Evolutionary conservation across 1,140 invertebrate genomes (phyloP).

Genomic region (Probaryconus sp.): DNA sequence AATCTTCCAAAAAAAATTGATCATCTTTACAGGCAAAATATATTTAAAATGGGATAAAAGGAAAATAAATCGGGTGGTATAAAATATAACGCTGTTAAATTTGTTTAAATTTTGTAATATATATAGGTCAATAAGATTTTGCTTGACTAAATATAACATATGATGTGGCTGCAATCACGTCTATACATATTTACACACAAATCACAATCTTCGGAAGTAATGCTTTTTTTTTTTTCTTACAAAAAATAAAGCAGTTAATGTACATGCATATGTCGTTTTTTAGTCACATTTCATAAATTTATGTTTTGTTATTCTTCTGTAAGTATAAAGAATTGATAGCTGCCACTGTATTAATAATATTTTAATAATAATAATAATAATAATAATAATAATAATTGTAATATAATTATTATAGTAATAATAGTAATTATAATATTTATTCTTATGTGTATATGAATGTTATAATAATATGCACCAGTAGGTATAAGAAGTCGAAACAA

Average conservation of each 20-base stretch:
- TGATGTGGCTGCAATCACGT: slow-evolving; percentile 62
- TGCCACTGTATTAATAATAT: slow-evolving; percentile 30
- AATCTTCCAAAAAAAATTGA: no score
- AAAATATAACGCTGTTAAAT: no score
- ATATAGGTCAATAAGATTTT: slow-evolving; percentile 68
- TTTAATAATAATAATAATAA: slow-evolving; percentile 25
- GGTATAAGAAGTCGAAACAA: slow-evolving; percentile 27
- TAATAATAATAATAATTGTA: slow-evolving; percentile 37
- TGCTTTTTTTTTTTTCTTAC: slow-evolving; percentile 40
- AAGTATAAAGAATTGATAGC: slow-evolving; percentile 29
- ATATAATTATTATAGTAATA: slow-evolving; percentile 21
- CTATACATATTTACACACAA: slow-evolving; percentile 69
- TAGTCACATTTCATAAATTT: slow-evolving; percentile 20
- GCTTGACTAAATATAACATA: slow-evolving; percentile 67
- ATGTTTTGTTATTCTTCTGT: slow-evolving; percentile 1
- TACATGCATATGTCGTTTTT: slow-evolving; percentile 38
- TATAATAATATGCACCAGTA: slow-evolving; percentile 37
- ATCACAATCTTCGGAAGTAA: slow-evolving; percentile 60
- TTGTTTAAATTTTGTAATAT: slow-evolving; percentile 51
- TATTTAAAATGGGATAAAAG: background rate
- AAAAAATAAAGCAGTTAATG: slow-evolving; percentile 64
- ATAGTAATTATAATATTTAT: slow-evolving; percentile 30
- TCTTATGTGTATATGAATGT: no score
- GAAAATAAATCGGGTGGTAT: no score
- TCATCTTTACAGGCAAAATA: no score